These are phyloP conservation scores for Dryobates pubescens DNA, from an alignment of 2,797 vertebrate species.

Conservation along the genomic window DNA sequence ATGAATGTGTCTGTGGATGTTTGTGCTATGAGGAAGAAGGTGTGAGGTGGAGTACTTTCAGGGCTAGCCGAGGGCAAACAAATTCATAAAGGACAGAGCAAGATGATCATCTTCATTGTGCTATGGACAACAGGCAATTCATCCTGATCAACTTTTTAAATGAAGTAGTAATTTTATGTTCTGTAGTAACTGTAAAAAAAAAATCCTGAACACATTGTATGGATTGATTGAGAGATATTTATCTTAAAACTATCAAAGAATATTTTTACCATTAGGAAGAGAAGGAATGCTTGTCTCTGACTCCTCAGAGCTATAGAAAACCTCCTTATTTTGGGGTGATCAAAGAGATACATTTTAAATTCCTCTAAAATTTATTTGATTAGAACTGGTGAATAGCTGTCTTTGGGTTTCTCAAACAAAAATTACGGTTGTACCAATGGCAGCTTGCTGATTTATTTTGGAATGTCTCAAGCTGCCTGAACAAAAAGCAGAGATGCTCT, in stretches of 20 bases:
- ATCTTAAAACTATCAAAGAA: conserved; percentile 4
- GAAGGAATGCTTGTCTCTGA: neutral
- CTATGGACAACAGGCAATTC: neutral
- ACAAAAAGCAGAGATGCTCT: neutral
- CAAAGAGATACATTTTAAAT: neutral
- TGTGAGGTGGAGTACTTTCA: neutral
- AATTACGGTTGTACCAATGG: neutral
- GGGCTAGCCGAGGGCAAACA: neutral
- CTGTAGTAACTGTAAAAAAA: neutral
- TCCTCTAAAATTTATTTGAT: neutral
- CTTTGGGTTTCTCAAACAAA: neutral
- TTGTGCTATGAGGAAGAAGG: neutral
- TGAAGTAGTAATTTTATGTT: neutral
- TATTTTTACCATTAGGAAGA: neutral
- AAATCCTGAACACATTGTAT: neutral
- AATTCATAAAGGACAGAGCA: neutral
- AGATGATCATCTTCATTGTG: neutral
- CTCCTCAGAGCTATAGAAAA: neutral
- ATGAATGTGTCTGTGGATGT: neutral
- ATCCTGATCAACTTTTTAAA: neutral
- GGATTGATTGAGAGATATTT: neutral
- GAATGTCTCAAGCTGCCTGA: neutral
- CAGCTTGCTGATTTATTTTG: neutral
- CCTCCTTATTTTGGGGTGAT: neutral
- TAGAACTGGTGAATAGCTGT: neutral